Base-by-base conservation (phyloP, 2,888 invertebrate species). In the Drosophila stalkeri region DNA sequence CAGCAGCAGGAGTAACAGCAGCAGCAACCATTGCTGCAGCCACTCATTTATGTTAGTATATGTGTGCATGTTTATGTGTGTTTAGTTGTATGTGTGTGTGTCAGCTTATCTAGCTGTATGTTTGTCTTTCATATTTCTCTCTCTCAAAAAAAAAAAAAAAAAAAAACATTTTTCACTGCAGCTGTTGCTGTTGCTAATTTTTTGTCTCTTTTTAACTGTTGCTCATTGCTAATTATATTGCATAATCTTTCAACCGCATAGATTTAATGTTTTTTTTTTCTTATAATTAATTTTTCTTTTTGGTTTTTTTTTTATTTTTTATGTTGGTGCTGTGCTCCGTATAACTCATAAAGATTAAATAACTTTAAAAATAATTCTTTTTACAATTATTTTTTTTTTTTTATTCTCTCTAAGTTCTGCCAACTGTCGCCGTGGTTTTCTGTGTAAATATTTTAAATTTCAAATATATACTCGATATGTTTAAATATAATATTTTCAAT, bases 401-500 rank as follows among this genome's bases (percentile, higher is more conserved):
- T 20, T 12, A 3, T 18, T 18, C 49, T 51, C 18, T 51, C 6
- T 20, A 35, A 52, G 35, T 52, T 52, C 31, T 33, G 33, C 33
- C 49, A 33, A 63, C 44, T 65, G 39, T 63, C 57, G 33, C 54
- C n/a, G 54, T 37, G 37, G 59, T 70, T 69, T 64, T 44, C 9
- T 52, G 46, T 79, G 71, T 80, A 78, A 37, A 81, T 83, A 72
- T 61, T 64, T 44, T n/a, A 49, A 63, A 66, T 56, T 64, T 74
- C 46, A 77, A 71, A 77, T 72, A 84, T 75, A 83, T 71, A 71
- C 64, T 64, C 31, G 18, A n/a, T 12, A 18, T 59, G 41, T 55
- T 44, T 63, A 43, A 39, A 31, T 18, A 56, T 31, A 9, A 14
- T 39, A 31, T 16, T 27, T 63, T 20, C 44, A 14, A 20, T 14